Percentiles rank a stretch among this genome's conserved stretches.
Conservation (phyloP, 1,140 invertebrate genomes). For the Aphis gossypii region DNA sequence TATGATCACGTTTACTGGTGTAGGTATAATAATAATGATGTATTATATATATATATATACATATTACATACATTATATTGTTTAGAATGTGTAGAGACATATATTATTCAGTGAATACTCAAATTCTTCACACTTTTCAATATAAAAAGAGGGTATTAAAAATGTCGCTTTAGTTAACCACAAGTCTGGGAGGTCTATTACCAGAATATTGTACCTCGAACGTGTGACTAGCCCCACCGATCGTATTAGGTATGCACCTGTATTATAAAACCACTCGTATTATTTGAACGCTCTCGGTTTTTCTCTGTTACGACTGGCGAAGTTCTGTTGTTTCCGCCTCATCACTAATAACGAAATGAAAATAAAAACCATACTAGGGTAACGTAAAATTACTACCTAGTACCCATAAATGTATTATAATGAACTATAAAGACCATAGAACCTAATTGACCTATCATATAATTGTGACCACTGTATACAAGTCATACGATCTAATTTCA, state of each 20-base stretch:
- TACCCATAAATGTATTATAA: background rate
- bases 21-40: background rate
- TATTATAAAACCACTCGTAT: background rate
- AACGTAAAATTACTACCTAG: background rate
- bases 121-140: slow-evolving; percentile 38
- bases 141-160: slow-evolving; percentile 25
- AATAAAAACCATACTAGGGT: background rate
- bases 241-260: slow-evolving; percentile 51
- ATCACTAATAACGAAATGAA: background rate
- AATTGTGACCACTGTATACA: background rate
- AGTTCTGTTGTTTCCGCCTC: background rate
- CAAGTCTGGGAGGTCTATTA: slow-evolving; percentile 25
- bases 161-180: slow-evolving; percentile 1
- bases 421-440: background rate
- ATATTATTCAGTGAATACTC: slow-evolving; percentile 4
- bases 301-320: background rate
- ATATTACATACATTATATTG: background rate
- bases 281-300: background rate
- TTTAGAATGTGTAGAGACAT: background rate
- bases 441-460: slow-evolving; percentile 18
- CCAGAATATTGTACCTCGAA: background rate
- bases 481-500: background rate
- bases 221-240: slow-evolving; percentile 12
- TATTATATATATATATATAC: background rate
- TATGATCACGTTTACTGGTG: background rate